A percentile compares a stretch with the other conserved stretches of the same genome.
Evolutionary conservation across 2,113 vertebrate species (phyloP).

Genomic region (Etheostoma spectabile): DNA sequence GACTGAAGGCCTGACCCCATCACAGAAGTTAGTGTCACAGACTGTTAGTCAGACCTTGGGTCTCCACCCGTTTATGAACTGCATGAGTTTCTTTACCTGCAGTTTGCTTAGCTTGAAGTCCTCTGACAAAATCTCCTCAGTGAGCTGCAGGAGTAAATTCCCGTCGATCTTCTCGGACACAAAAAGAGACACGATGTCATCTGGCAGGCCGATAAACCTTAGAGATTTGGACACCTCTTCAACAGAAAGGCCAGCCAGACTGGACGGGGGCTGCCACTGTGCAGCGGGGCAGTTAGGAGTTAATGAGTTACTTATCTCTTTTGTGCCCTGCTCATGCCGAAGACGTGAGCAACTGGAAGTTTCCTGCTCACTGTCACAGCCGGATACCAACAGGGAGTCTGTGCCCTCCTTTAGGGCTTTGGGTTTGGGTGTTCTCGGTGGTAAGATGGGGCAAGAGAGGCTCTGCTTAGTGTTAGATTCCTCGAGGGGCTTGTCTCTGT

Average conservation of each 20-base stretch:
- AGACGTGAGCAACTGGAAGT: slow-evolving; percentile 74
- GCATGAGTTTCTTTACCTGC: slow-evolving; percentile 97
- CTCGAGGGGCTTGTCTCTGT: slow-evolving; percentile 85
- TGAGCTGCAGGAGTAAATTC: slow-evolving; percentile 95
- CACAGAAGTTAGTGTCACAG: slow-evolving; percentile 31
- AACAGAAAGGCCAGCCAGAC: slow-evolving; percentile 92
- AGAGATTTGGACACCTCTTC: slow-evolving; percentile 95
- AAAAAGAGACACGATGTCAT: slow-evolving; percentile 92
- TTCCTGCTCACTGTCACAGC: slow-evolving; percentile 84
- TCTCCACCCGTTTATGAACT: slow-evolving; percentile 98
- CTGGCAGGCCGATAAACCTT: slow-evolving; percentile 94
- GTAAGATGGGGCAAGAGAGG: slow-evolving; percentile 92
- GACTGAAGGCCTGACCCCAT: slow-evolving; percentile 54
- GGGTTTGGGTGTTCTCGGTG: slow-evolving; percentile 90
- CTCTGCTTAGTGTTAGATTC: slow-evolving; percentile 88
- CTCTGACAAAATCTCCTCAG: slow-evolving; percentile 95
- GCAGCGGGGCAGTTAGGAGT: slow-evolving; percentile 81
- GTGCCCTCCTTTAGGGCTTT: slow-evolving; percentile 78
- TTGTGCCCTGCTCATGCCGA: slow-evolving; percentile 80
- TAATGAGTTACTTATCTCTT: slow-evolving; percentile 83
- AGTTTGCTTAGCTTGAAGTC: slow-evolving; percentile 98
- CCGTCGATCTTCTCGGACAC: slow-evolving; percentile 96
- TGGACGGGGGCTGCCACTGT: slow-evolving; percentile 92
- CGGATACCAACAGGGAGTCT: slow-evolving; percentile 76
- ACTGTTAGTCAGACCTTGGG: slow-evolving; percentile 90